Evolutionary conservation across 2,797 vertebrate species (phyloP).

Genomic region (Glyptemys insculpta): DNA sequence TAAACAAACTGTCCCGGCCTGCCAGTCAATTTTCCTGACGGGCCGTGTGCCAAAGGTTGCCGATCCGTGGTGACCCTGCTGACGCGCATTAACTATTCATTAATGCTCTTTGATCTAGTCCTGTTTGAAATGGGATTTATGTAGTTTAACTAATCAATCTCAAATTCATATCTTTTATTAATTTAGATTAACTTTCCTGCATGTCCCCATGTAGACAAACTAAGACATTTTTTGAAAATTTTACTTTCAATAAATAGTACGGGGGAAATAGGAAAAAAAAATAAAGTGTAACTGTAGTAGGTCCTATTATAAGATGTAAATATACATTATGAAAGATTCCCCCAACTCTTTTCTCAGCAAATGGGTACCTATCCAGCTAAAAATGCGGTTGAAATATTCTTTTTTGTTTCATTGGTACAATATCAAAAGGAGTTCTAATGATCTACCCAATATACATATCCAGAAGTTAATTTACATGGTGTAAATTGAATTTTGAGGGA

Average conservation of each 20-base stretch:
- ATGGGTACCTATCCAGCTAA: neutral
- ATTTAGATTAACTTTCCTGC: no score
- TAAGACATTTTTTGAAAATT: neutral
- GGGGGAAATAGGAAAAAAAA: neutral
- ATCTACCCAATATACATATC: neutral
- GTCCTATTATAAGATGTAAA: neutral
- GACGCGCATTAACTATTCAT: no score
- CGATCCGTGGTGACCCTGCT: neutral
- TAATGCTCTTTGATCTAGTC: neutral
- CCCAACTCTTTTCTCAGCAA: neutral
- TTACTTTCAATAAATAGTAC: neutral
- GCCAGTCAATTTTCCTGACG: no score
- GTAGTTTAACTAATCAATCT: no score
- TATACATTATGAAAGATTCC: neutral
- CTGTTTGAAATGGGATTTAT: no score
- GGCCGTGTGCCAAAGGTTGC: no score
- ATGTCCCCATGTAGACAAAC: no score
- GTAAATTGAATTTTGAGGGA: no score
- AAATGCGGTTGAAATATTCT: neutral
- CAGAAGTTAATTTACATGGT: neutral
- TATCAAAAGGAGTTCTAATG: neutral
- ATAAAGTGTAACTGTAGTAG: fast-evolving
- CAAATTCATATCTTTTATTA: no score
- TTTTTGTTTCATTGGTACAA: neutral
- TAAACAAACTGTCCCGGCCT: no score